These are phyloP conservation scores for Drosophila emarginata DNA, from an alignment of 2,888 invertebrate genomes.

Conservation along the genomic window DNA sequence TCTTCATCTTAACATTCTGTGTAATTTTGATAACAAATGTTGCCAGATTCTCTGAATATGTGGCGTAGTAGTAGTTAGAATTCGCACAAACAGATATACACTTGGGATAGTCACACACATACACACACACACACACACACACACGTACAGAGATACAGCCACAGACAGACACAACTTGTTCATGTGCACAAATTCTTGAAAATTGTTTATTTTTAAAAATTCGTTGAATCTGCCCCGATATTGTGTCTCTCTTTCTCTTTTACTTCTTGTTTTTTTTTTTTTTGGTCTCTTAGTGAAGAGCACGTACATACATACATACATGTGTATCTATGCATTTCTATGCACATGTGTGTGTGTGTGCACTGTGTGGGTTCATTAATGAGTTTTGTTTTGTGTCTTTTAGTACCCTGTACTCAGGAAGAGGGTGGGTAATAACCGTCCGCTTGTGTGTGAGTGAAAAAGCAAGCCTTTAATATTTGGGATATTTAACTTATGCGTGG, in stretches of 20 bases:
- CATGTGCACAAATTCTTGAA: slow-evolving; percentile 36
- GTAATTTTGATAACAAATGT: slow-evolving; percentile 11
- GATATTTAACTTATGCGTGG: too few species aligned
- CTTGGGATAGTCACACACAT: not conserved
- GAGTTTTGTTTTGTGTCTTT: not conserved
- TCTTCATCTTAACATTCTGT: not conserved
- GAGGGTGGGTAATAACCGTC: too few species aligned
- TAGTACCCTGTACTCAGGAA: too few species aligned
- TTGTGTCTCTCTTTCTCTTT: slow-evolving; percentile 5
- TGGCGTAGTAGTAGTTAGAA: slow-evolving; percentile 21
- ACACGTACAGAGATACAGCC: too few species aligned
- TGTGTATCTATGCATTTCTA: not conserved
- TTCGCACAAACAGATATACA: slow-evolving; percentile 17
- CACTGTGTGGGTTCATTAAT: not conserved
- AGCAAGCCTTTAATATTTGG: too few species aligned
- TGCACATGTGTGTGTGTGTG: not conserved
- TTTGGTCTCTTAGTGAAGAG: not conserved
- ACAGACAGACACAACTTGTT: slow-evolving; percentile 17
- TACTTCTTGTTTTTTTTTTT: not conserved
- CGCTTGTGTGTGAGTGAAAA: too few species aligned
- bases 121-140: not conserved
- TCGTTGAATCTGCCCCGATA: slow-evolving; percentile 33
- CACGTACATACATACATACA: not conserved
- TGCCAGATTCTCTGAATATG: slow-evolving; percentile 21
- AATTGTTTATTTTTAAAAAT: slow-evolving; percentile 64